Evolutionary conservation across 2,113 vertebrate genomes (phyloP).

Genomic region (Dasypus novemcinctus): DNA sequence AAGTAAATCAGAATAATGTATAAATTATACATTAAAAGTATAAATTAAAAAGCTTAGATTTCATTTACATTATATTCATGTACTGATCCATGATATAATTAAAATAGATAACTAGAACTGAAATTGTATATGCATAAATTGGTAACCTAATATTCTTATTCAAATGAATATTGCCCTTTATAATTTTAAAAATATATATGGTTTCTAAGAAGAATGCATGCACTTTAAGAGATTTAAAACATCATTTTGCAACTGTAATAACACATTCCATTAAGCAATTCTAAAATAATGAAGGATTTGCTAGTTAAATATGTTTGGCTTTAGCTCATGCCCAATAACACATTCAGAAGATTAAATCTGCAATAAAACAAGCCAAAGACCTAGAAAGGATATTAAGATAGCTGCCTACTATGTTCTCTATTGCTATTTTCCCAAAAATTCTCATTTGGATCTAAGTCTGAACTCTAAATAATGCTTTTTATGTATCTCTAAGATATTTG

Average conservation of each 20-base stretch:
- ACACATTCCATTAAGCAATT: conserved; percentile 55
- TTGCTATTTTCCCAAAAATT: neutral
- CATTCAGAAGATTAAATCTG: conserved; percentile 55
- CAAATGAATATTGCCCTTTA: conserved; percentile 53
- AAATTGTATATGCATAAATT: neutral
- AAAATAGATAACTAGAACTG: conserved; percentile 23
- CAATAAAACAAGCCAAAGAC: conserved; percentile 50
- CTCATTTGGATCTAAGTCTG: conserved; percentile 35
- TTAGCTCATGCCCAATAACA: conserved; percentile 54
- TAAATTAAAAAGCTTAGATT: neutral
- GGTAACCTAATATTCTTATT: conserved; percentile 30
- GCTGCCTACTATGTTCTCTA: neutral
- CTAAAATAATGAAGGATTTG: conserved; percentile 27
- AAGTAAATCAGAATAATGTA: neutral
- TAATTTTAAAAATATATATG: conserved; percentile 33
- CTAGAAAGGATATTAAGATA: conserved; percentile 7
- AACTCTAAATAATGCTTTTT: neutral
- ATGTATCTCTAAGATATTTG: neutral
- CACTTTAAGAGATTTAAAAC: conserved; percentile 32
- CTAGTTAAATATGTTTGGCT: conserved; percentile 51
- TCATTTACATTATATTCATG: neutral
- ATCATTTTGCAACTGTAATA: conserved; percentile 57
- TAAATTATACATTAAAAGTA: too few relatives aligned
- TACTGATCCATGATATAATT: conserved; percentile 14
- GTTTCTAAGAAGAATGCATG: conserved; percentile 20